Evolutionary conservation across 2,113 vertebrate species (phyloP).

Genomic region (Loxodonta africana): DNA sequence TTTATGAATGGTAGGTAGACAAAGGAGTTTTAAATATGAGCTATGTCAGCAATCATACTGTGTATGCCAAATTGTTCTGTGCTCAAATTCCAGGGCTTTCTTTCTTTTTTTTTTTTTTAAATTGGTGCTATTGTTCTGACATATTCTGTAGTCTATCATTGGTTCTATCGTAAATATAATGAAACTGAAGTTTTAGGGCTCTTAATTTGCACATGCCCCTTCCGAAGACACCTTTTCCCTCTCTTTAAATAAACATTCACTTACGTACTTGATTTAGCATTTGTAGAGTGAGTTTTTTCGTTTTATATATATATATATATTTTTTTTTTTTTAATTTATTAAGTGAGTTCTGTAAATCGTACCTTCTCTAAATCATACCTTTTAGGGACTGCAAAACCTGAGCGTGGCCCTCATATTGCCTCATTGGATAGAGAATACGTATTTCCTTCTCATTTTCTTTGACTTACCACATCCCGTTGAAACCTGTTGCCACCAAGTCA

Average conservation of each 20-base stretch:
- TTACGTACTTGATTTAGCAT: background rate
- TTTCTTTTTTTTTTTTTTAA: background rate
- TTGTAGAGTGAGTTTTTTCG: background rate
- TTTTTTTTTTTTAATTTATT: background rate
- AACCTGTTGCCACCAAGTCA: too few relatives aligned
- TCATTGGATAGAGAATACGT: background rate
- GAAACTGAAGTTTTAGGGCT: background rate
- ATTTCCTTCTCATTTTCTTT: slow-evolving; percentile 9
- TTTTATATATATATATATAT: background rate
- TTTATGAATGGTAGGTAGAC: background rate
- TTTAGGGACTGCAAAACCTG: background rate
- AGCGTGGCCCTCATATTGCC: background rate
- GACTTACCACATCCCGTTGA: background rate
- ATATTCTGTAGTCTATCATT: background rate
- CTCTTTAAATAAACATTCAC: background rate
- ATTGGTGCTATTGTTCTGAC: background rate
- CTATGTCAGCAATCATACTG: slow-evolving; percentile 1
- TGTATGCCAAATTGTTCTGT: background rate
- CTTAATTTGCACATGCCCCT: background rate
- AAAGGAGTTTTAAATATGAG: background rate
- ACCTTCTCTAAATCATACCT: background rate
- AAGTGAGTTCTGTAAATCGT: background rate
- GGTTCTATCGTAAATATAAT: background rate
- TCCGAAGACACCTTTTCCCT: background rate
- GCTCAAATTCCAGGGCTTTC: slow-evolving; percentile 23